Evolutionary conservation across 2,113 vertebrate genomes (phyloP), one percentile per base, ranked within the genome.

Genomic region (Gambusia affinis): DNA sequence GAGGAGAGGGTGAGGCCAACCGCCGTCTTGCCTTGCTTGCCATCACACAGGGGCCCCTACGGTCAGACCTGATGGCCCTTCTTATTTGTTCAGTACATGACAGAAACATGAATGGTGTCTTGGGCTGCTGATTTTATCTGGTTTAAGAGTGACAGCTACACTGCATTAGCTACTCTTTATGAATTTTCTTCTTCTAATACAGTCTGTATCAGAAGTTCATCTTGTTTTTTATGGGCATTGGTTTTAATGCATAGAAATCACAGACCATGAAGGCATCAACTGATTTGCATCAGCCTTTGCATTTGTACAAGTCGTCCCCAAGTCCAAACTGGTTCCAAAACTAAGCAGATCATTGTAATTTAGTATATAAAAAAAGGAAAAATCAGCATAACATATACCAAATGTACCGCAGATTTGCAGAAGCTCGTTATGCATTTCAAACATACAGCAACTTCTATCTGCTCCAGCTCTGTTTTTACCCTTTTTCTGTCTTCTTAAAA

Each of bases 1-100:
- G 84, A 79, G 5, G 61, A 75, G 72, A 87, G 80, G 83, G 78
- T 77, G 85, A 90, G 84, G 87, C 91, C 87, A 94, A 95, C 93
- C 83, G 93, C 84, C 92, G 64, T 39, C 71, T 63, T 80, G 39
- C 68, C 33, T 69, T 68, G 82, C 84, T 90, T 81, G 72, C 78
- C 85, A 83, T 70, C 66, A 66, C 37, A 47, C 7, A 35, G 35
- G 75, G 73, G 81, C 75, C 85, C 67, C 47, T 73, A 14, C 67
- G 76, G 71, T 69, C 77, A 70, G 44, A 67, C 65, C 39, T 64
- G 37, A 71, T n/a, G 73, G 61, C 75, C 68, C 74, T 64, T 78
- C 67, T 72, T 73, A 63, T 33, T n/a, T 33, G 28, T 37, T 54
- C 60, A 19, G 64, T 67, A 76, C 60, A 76, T 35, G 44, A 67